Conservation (phyloP, 2,113 vertebrate genomes). For the Clarias macrocephalus region DNA sequence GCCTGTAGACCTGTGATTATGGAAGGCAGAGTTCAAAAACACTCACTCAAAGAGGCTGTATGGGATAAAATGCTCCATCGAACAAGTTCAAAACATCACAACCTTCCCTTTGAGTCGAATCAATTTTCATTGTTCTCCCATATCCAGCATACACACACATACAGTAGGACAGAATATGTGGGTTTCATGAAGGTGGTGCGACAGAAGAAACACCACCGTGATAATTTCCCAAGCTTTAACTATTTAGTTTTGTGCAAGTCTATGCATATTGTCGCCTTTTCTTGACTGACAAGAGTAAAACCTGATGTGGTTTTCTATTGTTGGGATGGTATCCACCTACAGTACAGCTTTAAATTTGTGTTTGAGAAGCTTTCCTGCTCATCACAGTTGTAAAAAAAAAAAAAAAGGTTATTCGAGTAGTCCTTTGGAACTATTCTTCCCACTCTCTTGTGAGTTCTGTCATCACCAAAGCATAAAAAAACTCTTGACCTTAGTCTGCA, state of each 20-base stretch:
- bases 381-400: background rate
- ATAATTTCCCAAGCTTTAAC: background rate
- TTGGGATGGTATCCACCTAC: background rate
- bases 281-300: background rate
- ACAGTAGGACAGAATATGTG: background rate
- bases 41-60: slow-evolving; percentile 40
- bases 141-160: background rate
- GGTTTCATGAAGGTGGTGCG: background rate
- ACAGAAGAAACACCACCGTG: background rate
- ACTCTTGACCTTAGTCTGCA: background rate
- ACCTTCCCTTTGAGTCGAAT: background rate
- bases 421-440: background rate
- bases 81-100: background rate
- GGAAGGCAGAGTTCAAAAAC: slow-evolving; percentile 42
- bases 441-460: background rate
- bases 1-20: slow-evolving; percentile 51
- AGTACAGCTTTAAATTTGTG: background rate
- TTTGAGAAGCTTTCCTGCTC: background rate
- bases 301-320: too few relatives aligned
- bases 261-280: background rate
- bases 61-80: slow-evolving; percentile 27
- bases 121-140: background rate
- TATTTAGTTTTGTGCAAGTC: background rate
- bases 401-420: background rate
- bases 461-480: background rate